Evolutionary conservation across 2,888 invertebrate genomes (phyloP).

Genomic region (Hirtodrosophila alboralis): DNA sequence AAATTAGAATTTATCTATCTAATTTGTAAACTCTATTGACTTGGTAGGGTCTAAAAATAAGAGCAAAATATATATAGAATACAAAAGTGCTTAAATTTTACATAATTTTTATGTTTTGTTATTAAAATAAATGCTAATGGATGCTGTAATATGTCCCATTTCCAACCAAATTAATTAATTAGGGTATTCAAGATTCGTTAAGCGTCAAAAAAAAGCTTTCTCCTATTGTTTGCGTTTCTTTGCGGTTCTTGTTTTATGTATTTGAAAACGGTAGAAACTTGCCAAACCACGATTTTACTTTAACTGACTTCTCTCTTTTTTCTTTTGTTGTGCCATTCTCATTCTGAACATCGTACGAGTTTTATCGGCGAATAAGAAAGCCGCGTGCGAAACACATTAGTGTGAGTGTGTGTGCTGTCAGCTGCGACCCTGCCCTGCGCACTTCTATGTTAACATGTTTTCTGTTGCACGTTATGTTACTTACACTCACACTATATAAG

Average conservation of each 20-base stretch:
- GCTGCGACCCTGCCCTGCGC: constrained; percentile 25
- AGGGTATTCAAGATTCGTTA: too few species aligned
- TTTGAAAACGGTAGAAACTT: constrained; percentile 10
- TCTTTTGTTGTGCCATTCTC: constrained; percentile 60
- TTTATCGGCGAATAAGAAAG: constrained; percentile 75
- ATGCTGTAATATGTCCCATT: too few species aligned
- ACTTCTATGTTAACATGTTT: constrained; percentile 44
- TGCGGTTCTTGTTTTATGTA: constrained; percentile 13
- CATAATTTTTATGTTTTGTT: too few species aligned
- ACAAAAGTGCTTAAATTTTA: too few species aligned
- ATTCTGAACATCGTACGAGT: constrained; percentile 72
- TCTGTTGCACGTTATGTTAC: constrained; percentile 50
- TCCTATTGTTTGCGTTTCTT: not conserved
- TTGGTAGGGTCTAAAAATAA: too few species aligned
- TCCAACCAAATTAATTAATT: too few species aligned
- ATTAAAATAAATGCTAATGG: too few species aligned
- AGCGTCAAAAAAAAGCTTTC: too few species aligned
- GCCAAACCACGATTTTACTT: constrained; percentile 34
- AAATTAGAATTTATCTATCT: too few species aligned
- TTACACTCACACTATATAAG: constrained; percentile 10
- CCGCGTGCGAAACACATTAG: constrained; percentile 43
- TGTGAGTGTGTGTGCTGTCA: constrained; percentile 34
- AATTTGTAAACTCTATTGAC: too few species aligned
- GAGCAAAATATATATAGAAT: too few species aligned
- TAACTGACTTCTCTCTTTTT: constrained; percentile 47